Base-by-base conservation (phyloP, 2,113 vertebrate species). In the Ammodytes marinus region DNA sequence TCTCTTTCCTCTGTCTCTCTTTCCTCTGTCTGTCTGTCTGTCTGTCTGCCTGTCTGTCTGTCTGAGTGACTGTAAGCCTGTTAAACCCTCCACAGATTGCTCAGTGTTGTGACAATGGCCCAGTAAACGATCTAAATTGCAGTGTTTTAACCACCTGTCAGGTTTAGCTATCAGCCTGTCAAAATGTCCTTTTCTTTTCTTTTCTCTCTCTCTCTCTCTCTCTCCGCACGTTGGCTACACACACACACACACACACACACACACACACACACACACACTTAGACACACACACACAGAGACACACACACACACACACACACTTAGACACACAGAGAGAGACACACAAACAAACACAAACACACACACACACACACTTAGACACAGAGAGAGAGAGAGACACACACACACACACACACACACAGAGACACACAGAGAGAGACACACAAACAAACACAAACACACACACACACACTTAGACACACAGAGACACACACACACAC, bases 81-180 rank as follows among this genome's bases (percentile, higher is more conserved):
- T 93, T 94, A 95, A 95, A 95, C 94, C 93, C 91, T 87, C 87
- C 70, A 87, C 90, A 90, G 90, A 93, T 91, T 92, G 92, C 85
- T 53, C 70, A 82, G 90, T 94, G 91, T 93, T 95, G 93, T 93
- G 93, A 94, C 93, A 95, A 94, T 93, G 87, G 89, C 71, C 27
- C 92, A 92, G 95, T 95, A 96, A 95, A 95, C 94, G 91, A 92
- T 92, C 93, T 94, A 95, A 95, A 96, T 95, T 95, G 93, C 93
- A 88, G 89, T 91, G 88, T 89, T 91, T 94, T 95, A 93, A 89
- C 27, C 60, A 84, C 70, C 88, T 91, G 93, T 92, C 87, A 89
- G 91, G 85, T 80, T 91, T 85, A 90, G 84, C 83, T 94, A 86
- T 94, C 93, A 93, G 88, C 90, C 90, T 63, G 61, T 94, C 94